These are phyloP conservation scores for Gerris lacustris DNA, from an alignment of 2,888 invertebrate genomes.

Conservation along the genomic window DNA sequence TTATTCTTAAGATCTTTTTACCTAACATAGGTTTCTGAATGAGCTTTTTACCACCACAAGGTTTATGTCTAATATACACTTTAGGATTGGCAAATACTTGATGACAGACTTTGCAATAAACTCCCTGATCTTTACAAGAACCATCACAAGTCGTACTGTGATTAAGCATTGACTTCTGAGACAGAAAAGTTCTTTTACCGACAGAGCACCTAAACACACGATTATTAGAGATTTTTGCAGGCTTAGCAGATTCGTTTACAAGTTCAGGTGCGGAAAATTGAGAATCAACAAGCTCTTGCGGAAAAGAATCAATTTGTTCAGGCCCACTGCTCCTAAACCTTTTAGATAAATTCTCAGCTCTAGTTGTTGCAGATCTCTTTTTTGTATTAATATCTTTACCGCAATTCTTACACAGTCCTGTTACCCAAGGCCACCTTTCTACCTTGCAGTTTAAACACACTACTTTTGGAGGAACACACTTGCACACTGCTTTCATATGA, in stretches of 20 bases:
- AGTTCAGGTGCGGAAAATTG: not conserved
- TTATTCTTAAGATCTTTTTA: not conserved
- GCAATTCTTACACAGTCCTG: not conserved
- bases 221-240: not conserved
- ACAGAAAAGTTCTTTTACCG: not conserved
- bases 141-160: constrained; percentile 5
- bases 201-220: not conserved
- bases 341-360: not conserved
- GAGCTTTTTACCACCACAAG: not conserved
- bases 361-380: not conserved
- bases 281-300: not conserved
- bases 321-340: not conserved
- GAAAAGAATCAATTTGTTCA: not conserved
- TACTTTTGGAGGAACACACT: not conserved
- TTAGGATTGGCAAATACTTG: not conserved
- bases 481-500: not conserved
- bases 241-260: not conserved
- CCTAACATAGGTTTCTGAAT: not conserved
- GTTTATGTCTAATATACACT: constrained; percentile 4
- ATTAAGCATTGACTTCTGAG: not conserved
- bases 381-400: not conserved
- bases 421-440: not conserved
- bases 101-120: constrained; percentile 6
- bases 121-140: constrained; percentile 2
- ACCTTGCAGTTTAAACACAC: not conserved